Evolutionary conservation across 1,140 invertebrate genomes (phyloP), one percentile per base, ranked within the genome.

Genomic region (Bathynomus jamesi): DNA sequence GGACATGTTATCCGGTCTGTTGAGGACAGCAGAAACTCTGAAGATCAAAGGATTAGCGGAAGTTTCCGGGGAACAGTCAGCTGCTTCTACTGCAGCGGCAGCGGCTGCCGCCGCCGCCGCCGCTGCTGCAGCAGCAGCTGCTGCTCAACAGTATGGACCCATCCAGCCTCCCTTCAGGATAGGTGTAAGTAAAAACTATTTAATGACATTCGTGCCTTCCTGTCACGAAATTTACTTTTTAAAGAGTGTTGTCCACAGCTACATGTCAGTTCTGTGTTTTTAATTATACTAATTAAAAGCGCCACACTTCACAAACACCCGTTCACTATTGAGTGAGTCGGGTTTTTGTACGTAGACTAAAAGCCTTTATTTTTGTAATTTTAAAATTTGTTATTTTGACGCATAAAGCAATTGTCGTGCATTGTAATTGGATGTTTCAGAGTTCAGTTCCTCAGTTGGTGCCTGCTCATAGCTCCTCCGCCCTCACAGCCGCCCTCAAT

Each of bases 11-110:
- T 89, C 91, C 17, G 92, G 91, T 29, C 82, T 95, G 63, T 81
- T 96, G 79, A 94, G 94, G 84, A 94, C 93, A 68, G 94, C 94
- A 0, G 93, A 95, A 82, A 93, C 93, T 80, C 83, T 96, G 8
- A 87, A 92, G 80, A 93, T 95, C 72, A 95, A 96, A 83, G 94
- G 94, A 0, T 83, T 95, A 24, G 92, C 93, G 40, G 92, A 95
- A 82, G 91, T 93, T 3, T 91, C 90, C 70, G 92, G 76, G 7
- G 73, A 72, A 28, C 71, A 73, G 11, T 62, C 69, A 2, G 65
- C 60, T 10, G 30, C 66, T 13, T 61, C 67, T 32, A 28, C 31
- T 27, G 28, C 67, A 4, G 46, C 71, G 17, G 67, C 71, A 31
- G 67, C 66, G 4, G 65, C 67, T 13, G 65, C 60, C 53, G 67